These are phyloP conservation scores for Subacronicta megacephala DNA, from an alignment of 2,888 invertebrate species.

Conservation along the genomic window DNA sequence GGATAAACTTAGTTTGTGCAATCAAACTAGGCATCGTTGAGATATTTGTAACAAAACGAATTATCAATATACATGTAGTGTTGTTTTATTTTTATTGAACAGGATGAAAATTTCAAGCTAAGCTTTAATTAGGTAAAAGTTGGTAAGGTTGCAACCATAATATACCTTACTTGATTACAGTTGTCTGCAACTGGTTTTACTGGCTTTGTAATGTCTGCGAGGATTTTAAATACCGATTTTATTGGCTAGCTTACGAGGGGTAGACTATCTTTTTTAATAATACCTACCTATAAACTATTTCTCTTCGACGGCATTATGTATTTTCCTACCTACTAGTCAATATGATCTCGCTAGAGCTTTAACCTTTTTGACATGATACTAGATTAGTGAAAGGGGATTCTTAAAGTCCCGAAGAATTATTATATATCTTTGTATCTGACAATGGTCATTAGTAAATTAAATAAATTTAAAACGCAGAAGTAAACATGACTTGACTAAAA, in stretches of 20 bases:
- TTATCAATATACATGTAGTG: too few species aligned
- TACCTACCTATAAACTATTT: constrained; percentile 4
- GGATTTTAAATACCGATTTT: neutral
- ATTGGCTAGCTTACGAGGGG: too few species aligned
- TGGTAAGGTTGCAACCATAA: neutral
- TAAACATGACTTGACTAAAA: constrained; percentile 4
- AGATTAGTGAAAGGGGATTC: constrained; percentile 13
- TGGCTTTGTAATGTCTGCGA: neutral
- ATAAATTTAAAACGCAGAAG: constrained; percentile 15
- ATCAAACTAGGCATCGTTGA: neutral
- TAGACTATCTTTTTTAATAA: constrained; percentile 4
- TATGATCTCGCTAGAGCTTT: constrained; percentile 56
- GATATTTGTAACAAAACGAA: neutral
- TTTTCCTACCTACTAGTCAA: constrained; percentile 44
- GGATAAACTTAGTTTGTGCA: neutral
- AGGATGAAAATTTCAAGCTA: neutral
- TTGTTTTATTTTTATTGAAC: neutral
- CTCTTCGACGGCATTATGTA: constrained; percentile 18
- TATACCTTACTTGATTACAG: neutral
- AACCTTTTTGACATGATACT: constrained; percentile 37
- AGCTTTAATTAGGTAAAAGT: neutral
- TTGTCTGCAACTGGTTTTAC: neutral
- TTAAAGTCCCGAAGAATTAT: constrained; percentile 1
- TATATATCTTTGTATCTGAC: neutral
- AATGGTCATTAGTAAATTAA: neutral